These are phyloP conservation scores for Microvelia longipes DNA, from an alignment of 1,140 invertebrate genomes.

Conservation along the genomic window DNA sequence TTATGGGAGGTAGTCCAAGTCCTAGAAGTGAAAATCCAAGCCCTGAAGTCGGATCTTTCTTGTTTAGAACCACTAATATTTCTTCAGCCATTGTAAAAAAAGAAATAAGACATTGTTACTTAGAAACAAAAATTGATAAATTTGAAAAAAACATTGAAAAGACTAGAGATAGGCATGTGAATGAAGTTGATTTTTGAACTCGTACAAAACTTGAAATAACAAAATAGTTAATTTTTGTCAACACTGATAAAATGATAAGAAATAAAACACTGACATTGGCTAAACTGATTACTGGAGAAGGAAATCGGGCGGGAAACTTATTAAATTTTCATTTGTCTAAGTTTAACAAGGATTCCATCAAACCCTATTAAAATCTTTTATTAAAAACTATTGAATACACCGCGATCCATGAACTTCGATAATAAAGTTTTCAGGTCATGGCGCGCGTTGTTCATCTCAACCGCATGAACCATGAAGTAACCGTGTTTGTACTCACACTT, in stretches of 20 bases:
- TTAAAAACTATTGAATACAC: too few relatives aligned
- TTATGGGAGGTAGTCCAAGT: slow-evolving; percentile 72
- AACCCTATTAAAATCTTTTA: too few relatives aligned
- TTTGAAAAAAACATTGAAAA: neutral
- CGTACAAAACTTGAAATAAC: neutral
- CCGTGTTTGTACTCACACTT: too few relatives aligned
- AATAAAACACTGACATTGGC: too few relatives aligned
- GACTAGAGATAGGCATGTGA: neutral
- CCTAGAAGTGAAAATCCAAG: slow-evolving; percentile 78
- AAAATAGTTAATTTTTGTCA: neutral
- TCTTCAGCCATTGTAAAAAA: slow-evolving; percentile 55
- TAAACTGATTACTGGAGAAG: too few relatives aligned
- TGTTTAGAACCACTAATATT: slow-evolving; percentile 61
- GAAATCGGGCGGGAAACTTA: too few relatives aligned
- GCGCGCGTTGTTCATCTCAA: too few relatives aligned
- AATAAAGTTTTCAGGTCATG: too few relatives aligned
- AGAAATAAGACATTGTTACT: slow-evolving; percentile 8
- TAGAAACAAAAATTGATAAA: slow-evolving; percentile 6
- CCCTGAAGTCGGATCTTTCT: slow-evolving; percentile 60
- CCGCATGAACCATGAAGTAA: too few relatives aligned
- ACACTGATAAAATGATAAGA: neutral
- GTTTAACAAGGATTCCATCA: too few relatives aligned
- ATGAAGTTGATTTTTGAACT: neutral
- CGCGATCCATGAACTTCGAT: too few relatives aligned
- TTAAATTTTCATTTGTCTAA: too few relatives aligned